Evolutionary conservation across 2,888 invertebrate species (phyloP), one percentile per base, ranked within the genome.

Genomic region (Apocheima hispidaria): DNA sequence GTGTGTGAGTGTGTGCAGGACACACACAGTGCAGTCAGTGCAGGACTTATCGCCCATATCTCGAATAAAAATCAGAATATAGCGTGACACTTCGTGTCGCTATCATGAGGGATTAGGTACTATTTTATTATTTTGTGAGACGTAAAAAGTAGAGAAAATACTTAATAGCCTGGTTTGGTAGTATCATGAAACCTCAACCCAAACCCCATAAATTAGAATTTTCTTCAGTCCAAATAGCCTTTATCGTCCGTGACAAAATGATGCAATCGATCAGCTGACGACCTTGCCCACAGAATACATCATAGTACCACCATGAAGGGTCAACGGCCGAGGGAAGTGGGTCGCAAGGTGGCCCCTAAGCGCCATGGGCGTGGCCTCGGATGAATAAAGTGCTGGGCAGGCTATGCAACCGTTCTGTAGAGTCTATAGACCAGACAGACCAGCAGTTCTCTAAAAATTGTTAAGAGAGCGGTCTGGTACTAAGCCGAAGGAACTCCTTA

Each of bases 231-330:
- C 18, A 41, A 53, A 60, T 43, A 67, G 64, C 43, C 26, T n/a
- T 14, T 18, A 40, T 41, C 10, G 5, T 41, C 63, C 60, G 38
- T 33, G 35, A 26, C 20, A 33, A 23, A 52, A 60, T 71, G 74
- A 70, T 63, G 73, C 61, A 71, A 82, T 80, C 81, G 81, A 82
- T 81, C 83, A 83, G 81, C 83, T 81, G 81, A 63, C 74, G 85
- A 86, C 87, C 87, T 87, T 87, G 82, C 20, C 28, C 44, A 16
- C 18, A 46, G 46, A 30, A 30, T 20, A 30, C 18, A 7, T 2
- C 30, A 18, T n/a, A 46, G 30, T 12, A 12, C 6, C 14, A 6
- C 0, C 10, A 9, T 18, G 23, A 70, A 68, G 77, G 84, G 82
- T 82, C 81, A 77, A 64, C 63, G 86, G 71, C 82, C 85, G 65